Conservation (phyloP, 2,113 vertebrate species). For the Dissostichus mawsoni region DNA sequence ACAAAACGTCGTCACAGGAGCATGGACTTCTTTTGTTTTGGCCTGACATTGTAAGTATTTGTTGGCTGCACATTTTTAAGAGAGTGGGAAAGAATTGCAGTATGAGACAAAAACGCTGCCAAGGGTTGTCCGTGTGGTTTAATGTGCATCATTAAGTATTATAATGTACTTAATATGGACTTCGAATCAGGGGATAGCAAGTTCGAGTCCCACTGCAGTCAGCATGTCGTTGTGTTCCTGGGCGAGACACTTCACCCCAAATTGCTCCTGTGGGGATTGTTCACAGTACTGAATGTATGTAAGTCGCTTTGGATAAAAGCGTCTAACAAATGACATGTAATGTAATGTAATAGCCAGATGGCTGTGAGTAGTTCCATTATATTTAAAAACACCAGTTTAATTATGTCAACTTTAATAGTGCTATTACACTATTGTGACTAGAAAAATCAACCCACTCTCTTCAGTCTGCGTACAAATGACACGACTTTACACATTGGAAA, state of each 20-base stretch:
- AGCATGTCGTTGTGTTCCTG: no score
- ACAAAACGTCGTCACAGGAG: neutral
- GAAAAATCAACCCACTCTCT: no score
- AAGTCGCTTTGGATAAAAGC: no score
- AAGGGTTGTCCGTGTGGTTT: neutral
- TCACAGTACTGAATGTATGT: no score
- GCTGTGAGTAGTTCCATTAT: neutral
- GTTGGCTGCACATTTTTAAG: neutral
- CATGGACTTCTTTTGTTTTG: neutral
- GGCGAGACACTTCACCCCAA: no score
- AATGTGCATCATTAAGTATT: constrained; percentile 23
- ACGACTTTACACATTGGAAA: no score
- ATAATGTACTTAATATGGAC: no score
- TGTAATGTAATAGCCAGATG: constrained; percentile 3
- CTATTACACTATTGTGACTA: neutral
- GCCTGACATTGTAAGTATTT: neutral
- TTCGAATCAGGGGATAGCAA: no score
- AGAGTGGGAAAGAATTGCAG: neutral
- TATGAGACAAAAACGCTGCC: neutral
- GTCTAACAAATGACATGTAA: no score
- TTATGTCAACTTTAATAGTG: constrained; percentile 7
- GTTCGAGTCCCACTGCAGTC: no score
- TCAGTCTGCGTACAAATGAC: no score
- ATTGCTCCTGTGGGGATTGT: no score
- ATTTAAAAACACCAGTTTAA: constrained; percentile 2